Evolutionary conservation across 2,888 invertebrate genomes (phyloP).

Genomic region (Carabus problematicus): DNA sequence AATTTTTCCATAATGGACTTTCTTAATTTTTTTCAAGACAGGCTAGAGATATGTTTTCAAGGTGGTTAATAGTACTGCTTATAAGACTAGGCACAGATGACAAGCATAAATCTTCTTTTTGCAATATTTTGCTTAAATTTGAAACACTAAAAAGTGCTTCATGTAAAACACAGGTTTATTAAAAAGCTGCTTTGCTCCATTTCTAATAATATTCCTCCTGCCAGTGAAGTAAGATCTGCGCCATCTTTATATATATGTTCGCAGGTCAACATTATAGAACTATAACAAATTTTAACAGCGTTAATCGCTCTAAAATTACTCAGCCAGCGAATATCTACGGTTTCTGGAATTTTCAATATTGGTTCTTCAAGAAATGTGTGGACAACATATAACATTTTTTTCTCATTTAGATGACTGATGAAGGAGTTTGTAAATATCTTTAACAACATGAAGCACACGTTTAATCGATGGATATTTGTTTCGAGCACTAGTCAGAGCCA

Average conservation of each 20-base stretch:
- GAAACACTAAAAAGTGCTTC: too few species aligned
- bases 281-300: constrained; percentile 3
- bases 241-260: constrained; percentile 1
- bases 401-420: not conserved
- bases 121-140: constrained; percentile 2
- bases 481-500: constrained; percentile 6
- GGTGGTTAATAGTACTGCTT: not conserved
- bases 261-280: constrained; percentile 3
- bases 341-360: constrained; percentile 9
- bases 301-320: constrained; percentile 8
- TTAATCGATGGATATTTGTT: constrained; percentile 2
- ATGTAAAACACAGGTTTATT: constrained; percentile 7
- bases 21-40: not conserved
- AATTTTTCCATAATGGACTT: constrained; percentile 4
- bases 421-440: constrained; percentile 5
- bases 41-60: not conserved
- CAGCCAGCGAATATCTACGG: constrained; percentile 4
- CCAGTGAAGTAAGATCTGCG: constrained; percentile 3
- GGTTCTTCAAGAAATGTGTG: constrained; percentile 2
- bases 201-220: constrained; percentile 5
- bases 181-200: constrained; percentile 8
- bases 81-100: constrained; percentile 3
- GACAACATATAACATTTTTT: not conserved
- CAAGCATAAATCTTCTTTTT: constrained; percentile 7
- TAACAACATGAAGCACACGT: not conserved